A percentile compares a stretch with the other conserved stretches of the same genome.
These are phyloP conservation scores for Tinea pellionella DNA, from an alignment of 2,888 invertebrate species.

Conservation along the genomic window DNA sequence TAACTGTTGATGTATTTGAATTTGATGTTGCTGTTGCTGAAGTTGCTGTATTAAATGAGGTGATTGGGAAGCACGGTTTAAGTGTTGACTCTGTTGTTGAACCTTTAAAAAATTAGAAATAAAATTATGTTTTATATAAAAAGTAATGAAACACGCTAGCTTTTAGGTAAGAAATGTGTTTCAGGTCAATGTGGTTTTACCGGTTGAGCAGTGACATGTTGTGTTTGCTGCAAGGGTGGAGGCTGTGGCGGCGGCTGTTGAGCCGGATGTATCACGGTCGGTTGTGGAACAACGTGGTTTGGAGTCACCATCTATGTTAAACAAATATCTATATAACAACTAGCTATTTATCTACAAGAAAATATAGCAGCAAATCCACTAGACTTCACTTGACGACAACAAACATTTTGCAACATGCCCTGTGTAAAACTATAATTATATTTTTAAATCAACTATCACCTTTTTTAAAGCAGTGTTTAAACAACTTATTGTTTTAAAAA, in stretches of 20 bases:
- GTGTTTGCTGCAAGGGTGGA: constrained; percentile 30
- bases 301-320: constrained; percentile 48
- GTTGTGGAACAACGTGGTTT: constrained; percentile 55
- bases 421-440: constrained; percentile 11
- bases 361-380: constrained; percentile 15
- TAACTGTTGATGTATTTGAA: constrained; percentile 28
- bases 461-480: too few relatives aligned
- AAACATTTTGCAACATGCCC: background rate
- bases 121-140: background rate
- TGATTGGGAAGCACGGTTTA: constrained; percentile 25
- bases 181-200: background rate
- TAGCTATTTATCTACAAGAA: constrained; percentile 15
- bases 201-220: background rate
- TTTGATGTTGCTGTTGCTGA: constrained; percentile 32
- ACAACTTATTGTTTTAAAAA: too few relatives aligned
- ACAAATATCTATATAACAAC: constrained; percentile 5
- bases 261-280: constrained; percentile 59
- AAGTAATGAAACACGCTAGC: background rate
- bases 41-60: constrained; percentile 36
- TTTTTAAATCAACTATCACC: constrained; percentile 16
- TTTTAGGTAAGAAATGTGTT: too few relatives aligned
- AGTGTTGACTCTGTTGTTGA: constrained; percentile 25
- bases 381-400: background rate
- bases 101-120: background rate
- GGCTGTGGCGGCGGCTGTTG: constrained; percentile 63